Evolutionary conservation across 1,140 invertebrate genomes (phyloP).

Genomic region (Heliconius hermathena): DNA sequence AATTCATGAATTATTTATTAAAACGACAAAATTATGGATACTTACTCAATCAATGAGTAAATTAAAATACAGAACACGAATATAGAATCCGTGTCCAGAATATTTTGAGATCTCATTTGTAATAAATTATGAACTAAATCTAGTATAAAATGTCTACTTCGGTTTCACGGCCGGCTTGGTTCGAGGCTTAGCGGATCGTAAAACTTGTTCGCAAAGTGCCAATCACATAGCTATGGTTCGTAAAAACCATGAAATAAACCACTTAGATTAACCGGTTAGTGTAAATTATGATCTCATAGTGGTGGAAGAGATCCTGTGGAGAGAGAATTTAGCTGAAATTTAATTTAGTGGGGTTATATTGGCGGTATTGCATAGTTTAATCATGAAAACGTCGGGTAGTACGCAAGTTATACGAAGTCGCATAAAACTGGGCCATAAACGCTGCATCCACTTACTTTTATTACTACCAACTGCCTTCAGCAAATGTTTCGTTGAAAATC

Average conservation of each 20-base stretch:
- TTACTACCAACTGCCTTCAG: conserved; percentile 44
- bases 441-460: conserved; percentile 68
- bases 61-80: background rate
- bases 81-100: background rate
- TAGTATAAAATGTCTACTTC: conserved; percentile 40
- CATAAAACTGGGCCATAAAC: conserved; percentile 65
- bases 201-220: conserved; percentile 54
- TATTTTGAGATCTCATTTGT: background rate
- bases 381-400: conserved; percentile 55
- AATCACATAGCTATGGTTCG: conserved; percentile 52
- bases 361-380: conserved; percentile 62
- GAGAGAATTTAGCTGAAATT: conserved; percentile 50
- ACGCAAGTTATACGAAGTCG: conserved; percentile 60
- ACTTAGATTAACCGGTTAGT: conserved; percentile 51
- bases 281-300: conserved; percentile 35
- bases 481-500: conserved; percentile 50
- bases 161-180: conserved; percentile 47
- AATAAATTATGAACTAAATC: conserved; percentile 41
- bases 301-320: background rate
- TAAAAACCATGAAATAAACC: conserved; percentile 57
- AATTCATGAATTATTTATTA: background rate
- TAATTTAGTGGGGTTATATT: conserved; percentile 64
- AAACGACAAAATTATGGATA: background rate
- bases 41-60: background rate
- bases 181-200: conserved; percentile 44